Evolutionary conservation across 2,797 vertebrate genomes (phyloP), one percentile per base, ranked within the genome.

Genomic region (Orestias chungarensis): DNA sequence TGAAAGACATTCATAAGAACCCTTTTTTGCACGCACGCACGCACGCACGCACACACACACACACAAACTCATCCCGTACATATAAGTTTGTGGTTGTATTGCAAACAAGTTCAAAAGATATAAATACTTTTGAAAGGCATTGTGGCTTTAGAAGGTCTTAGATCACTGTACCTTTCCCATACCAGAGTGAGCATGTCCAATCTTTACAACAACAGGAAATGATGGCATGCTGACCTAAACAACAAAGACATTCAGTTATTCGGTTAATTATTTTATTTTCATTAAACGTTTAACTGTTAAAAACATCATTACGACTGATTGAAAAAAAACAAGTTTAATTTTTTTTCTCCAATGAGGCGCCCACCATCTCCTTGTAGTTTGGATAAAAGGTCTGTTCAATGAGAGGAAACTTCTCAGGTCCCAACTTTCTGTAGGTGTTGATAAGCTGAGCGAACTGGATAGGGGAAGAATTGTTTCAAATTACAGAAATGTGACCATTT

Each of bases 281-380:
- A 1, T 38, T 23, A n/a, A 4, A 49, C 25, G 38, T 25, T 35
- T 23, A 29, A 64, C 35, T 62, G 20, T 40, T 14, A 40, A 8
- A n/a, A 35, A 25, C 49, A 52, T 27, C 50, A 27, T 12, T 25
- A 52, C 50, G 8, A 11, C 12, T 52, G 10, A 52, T n/a, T 40
- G 12, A 25, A n/a, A 50, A 1, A 42, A 64, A 42, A 17, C 14
- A 59, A 52, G 40, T 9, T 27, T 64, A 6, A n/a, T n/a, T 27
- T 20, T 20, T 43, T 27, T 29, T 1, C 25, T 14, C 12, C n/a
- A 11, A 35, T 1, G 0, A 10, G 14, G 1, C 71, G 92, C 96
- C 68, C 93, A 99, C 98, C 98, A 99, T 99, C 91, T 99, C 98
- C 88, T 97, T 98, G 91, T 99, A 97, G 91, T 99, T 99, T 9